A percentile compares a stretch with the other conserved stretches of the same genome.
phyloP scores from a whole-genome alignment of 2,888 invertebrate species.

The Eueremaeus valkanovi region DNA sequence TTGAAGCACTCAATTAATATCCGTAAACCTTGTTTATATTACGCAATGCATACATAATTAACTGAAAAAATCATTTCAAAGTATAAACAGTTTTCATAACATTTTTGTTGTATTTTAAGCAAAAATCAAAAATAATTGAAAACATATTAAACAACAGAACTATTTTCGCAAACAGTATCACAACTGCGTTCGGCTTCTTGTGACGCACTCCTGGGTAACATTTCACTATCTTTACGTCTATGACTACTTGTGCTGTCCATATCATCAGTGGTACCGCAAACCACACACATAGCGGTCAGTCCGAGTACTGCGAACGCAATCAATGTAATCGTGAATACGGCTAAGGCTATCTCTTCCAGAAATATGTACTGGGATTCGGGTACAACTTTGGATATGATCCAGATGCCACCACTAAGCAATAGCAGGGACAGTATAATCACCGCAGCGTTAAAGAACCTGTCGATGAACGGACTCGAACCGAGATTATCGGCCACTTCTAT shows the following conservation, averaged over 20 bases:
- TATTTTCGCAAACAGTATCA: conserved; percentile 28
- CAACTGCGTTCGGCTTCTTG: conserved; percentile 9
- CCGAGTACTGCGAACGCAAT: conserved; percentile 15
- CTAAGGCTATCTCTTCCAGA: conserved; percentile 9
- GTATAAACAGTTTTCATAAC: no score
- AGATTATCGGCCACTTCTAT: conserved; percentile 27
- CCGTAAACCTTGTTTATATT: no score
- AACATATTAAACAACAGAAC: not conserved
- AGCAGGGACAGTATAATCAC: conserved; percentile 2
- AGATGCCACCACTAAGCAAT: conserved; percentile 10
- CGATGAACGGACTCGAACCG: conserved; percentile 14
- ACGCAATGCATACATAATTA: no score
- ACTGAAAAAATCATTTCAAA: no score
- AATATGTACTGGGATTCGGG: not conserved
- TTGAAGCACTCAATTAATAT: no score
- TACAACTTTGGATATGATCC: not conserved
- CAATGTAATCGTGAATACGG: not conserved
- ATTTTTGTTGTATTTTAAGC: no score
- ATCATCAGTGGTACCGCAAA: conserved; percentile 1
- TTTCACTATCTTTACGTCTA: not conserved
- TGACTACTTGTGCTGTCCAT: not conserved
- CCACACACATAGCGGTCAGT: conserved; percentile 24
- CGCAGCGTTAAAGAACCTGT: conserved; percentile 24
- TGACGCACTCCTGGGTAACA: conserved; percentile 4
- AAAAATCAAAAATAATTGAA: no score